phyloP scores from a whole-genome alignment of 2,113 vertebrate species.

The Lepus europaeus region DNA sequence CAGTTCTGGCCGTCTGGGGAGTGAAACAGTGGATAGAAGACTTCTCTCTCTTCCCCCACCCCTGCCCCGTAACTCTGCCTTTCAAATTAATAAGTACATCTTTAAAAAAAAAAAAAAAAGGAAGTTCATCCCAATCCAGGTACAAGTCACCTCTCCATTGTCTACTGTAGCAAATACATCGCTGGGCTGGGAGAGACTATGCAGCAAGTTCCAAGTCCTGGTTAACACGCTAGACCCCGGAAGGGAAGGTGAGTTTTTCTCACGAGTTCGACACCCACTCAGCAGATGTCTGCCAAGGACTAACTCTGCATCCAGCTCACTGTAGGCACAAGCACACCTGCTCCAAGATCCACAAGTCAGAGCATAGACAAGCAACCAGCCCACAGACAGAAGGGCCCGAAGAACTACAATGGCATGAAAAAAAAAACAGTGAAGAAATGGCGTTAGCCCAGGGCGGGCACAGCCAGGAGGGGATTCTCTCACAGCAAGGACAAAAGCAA shows the following conservation, averaged over 20 bases:
- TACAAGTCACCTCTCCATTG: too few species aligned
- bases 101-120: too few species aligned
- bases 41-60: too few species aligned
- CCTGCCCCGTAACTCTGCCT: too few species aligned
- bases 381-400: rapidly evolving
- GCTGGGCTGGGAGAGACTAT: too few species aligned
- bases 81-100: too few species aligned
- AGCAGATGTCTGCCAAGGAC: not conserved
- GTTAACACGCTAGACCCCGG: too few species aligned
- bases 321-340: rapidly evolving
- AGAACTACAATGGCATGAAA: rapidly evolving
- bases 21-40: too few species aligned
- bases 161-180: too few species aligned
- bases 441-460: too few species aligned
- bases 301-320: rapidly evolving
- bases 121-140: too few species aligned
- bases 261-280: not conserved
- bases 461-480: not conserved
- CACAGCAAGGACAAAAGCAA: not conserved
- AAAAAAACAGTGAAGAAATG: not conserved
- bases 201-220: not conserved
- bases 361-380: not conserved
- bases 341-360: not conserved
- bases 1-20: too few species aligned
- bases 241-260: not conserved